phyloP scores from a whole-genome alignment of 2,888 invertebrate species.

The Proisotoma minuta region DNA sequence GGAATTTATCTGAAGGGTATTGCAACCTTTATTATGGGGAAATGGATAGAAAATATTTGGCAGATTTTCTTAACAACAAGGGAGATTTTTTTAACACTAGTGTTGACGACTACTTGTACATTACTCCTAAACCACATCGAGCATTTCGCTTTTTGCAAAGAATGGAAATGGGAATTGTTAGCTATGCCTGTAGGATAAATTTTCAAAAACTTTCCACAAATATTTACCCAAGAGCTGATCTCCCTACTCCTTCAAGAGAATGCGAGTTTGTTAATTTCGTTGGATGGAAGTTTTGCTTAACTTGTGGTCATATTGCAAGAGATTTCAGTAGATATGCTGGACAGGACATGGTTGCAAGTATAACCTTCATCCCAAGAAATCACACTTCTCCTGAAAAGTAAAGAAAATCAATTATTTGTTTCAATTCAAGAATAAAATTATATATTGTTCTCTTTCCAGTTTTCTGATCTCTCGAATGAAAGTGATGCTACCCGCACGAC shows the following conservation, averaged over 20 bases:
- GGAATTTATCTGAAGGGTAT: conserved; percentile 31
- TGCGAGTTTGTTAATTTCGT: conserved; percentile 32
- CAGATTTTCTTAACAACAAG: conserved; percentile 15
- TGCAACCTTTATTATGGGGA: conserved; percentile 42
- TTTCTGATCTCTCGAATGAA: conserved; percentile 30
- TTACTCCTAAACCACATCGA: conserved; percentile 24
- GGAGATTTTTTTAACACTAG: conserved; percentile 34
- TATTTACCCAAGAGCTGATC: conserved; percentile 16
- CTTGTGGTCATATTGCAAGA: conserved; percentile 36
- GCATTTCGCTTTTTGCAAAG: conserved; percentile 15
- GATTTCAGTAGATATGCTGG: conserved; percentile 34
- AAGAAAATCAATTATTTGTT: conserved; percentile 7
- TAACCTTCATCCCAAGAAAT: conserved; percentile 21
- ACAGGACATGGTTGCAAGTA: conserved; percentile 28
- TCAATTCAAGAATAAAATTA: not conserved
- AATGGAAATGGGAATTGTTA: conserved; percentile 21
- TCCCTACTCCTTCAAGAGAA: not conserved
- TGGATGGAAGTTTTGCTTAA: conserved; percentile 37
- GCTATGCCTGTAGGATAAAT: conserved; percentile 25
- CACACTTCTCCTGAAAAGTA: conserved; percentile 25
- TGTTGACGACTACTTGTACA: conserved; percentile 42
- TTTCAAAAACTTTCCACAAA: conserved; percentile 26
- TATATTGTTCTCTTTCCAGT: conserved; percentile 16
- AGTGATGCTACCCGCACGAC: conserved; percentile 24
- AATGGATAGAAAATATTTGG: conserved; percentile 30